phyloP scores from a whole-genome alignment of 2,888 invertebrate genomes.

The Heliconius ethilla region DNA sequence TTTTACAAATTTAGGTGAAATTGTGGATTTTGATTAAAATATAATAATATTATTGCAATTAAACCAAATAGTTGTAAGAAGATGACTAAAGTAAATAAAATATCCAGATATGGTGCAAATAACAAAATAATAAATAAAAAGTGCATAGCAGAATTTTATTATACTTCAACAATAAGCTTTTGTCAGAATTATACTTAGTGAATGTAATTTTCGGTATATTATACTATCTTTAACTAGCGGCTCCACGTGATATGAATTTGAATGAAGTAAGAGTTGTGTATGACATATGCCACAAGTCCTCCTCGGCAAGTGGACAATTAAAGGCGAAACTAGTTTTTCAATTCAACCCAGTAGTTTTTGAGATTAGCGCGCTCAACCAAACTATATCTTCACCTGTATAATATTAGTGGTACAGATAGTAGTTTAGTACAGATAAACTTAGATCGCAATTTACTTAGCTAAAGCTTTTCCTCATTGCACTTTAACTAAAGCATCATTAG shows the following conservation, averaged over 20 bases:
- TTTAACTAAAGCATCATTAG: conserved; percentile 15
- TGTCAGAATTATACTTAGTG: not conserved
- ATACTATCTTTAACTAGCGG: not conserved
- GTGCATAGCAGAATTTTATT: not conserved
- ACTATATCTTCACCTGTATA: not conserved
- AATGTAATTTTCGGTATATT: not conserved
- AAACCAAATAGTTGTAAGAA: not conserved
- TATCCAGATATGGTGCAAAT: not conserved
- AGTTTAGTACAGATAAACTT: not conserved
- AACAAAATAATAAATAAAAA: not conserved
- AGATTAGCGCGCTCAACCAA: not conserved
- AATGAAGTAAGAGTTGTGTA: not conserved
- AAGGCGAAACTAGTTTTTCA: not conserved
- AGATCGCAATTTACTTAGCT: conserved; percentile 2
- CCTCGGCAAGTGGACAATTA: not conserved
- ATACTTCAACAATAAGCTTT: too few relatives aligned
- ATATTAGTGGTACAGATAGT: not conserved
- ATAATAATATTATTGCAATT: not conserved
- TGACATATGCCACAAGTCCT: not conserved
- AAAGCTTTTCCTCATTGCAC: not conserved
- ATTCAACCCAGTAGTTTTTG: not conserved
- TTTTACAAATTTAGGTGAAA: conserved; percentile 9
- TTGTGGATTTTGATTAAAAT: not conserved
- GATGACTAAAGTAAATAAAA: not conserved
- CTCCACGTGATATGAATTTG: not conserved